phyloP scores from a whole-genome alignment of 2,888 invertebrate genomes.

The Pachycephus smyrnensis region DNA sequence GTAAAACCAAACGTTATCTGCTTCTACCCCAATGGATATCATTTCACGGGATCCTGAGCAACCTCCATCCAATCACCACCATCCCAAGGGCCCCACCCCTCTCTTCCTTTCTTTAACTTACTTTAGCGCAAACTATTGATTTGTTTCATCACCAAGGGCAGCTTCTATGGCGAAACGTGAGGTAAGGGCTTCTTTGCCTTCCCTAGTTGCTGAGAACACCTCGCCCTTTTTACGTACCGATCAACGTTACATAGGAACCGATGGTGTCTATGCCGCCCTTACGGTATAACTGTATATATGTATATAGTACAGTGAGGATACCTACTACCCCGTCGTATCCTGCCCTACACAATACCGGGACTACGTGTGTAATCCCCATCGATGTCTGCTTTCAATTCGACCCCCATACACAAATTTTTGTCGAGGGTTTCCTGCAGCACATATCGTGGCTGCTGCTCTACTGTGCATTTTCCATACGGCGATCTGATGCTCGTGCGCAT shows the following conservation, averaged over 20 bases:
- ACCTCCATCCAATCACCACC: constrained; percentile 44
- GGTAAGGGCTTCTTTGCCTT: constrained; percentile 55
- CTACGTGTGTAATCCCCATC: constrained; percentile 45
- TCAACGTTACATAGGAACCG: constrained; percentile 15
- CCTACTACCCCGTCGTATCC: constrained; percentile 17
- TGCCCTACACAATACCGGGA: constrained; percentile 26
- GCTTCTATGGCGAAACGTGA: constrained; percentile 46
- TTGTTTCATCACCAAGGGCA: constrained; percentile 50
- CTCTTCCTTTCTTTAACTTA: constrained; percentile 34
- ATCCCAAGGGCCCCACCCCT: background rate
- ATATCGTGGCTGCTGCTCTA: background rate
- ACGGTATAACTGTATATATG: background rate
- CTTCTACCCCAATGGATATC: constrained; percentile 55
- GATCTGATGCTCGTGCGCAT: background rate
- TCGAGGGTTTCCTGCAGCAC: constrained; percentile 25
- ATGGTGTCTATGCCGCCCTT: constrained; percentile 16
- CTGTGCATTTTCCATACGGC: background rate
- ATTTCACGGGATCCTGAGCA: constrained; percentile 50
- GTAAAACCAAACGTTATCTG: constrained; percentile 40
- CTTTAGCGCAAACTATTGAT: constrained; percentile 55
- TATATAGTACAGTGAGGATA: constrained; percentile 2
- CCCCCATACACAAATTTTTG: constrained; percentile 23
- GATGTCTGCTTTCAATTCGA: constrained; percentile 45
- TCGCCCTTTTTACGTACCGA: constrained; percentile 22
- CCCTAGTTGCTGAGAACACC: constrained; percentile 32